Conservation (phyloP, 2,888 invertebrate genomes). For the Thymelicus lineola region DNA sequence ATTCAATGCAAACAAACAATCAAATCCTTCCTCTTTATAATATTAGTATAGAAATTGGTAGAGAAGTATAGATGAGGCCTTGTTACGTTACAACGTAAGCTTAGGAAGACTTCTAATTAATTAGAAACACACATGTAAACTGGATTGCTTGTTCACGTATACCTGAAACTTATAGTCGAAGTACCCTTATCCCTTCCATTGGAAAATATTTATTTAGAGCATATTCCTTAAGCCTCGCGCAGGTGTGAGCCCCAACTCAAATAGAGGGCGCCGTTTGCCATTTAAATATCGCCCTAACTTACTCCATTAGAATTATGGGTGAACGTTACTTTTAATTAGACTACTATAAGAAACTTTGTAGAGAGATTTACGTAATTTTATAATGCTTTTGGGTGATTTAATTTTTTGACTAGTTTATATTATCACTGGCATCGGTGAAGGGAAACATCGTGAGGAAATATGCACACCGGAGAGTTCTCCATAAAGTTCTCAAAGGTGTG, state of each 20-base stretch:
- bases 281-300: slow-evolving; percentile 75
- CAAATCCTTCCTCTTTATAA: too few species aligned
- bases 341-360: slow-evolving; percentile 35
- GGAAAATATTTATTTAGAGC: slow-evolving; percentile 82
- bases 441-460: too few species aligned
- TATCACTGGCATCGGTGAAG: too few species aligned
- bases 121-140: slow-evolving; percentile 22
- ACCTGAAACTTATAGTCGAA: slow-evolving; percentile 73
- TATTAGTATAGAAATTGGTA: too few species aligned
- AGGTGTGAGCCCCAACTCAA: slow-evolving; percentile 81
- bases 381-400: neutral
- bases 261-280: slow-evolving; percentile 64
- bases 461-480: too few species aligned
- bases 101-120: slow-evolving; percentile 3
- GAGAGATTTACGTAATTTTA: neutral
- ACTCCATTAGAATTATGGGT: slow-evolving; percentile 57
- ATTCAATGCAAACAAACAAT: too few species aligned
- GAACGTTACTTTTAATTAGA: slow-evolving; percentile 46
- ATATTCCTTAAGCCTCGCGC: slow-evolving; percentile 77
- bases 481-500: too few species aligned
- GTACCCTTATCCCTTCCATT: slow-evolving; percentile 77
- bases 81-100: neutral
- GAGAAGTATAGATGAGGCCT: too few species aligned
- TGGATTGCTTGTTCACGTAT: slow-evolving; percentile 43
- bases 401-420: too few species aligned